Evolutionary conservation across 2,113 vertebrate species (phyloP).

Genomic region (Ellobius talpinus): DNA sequence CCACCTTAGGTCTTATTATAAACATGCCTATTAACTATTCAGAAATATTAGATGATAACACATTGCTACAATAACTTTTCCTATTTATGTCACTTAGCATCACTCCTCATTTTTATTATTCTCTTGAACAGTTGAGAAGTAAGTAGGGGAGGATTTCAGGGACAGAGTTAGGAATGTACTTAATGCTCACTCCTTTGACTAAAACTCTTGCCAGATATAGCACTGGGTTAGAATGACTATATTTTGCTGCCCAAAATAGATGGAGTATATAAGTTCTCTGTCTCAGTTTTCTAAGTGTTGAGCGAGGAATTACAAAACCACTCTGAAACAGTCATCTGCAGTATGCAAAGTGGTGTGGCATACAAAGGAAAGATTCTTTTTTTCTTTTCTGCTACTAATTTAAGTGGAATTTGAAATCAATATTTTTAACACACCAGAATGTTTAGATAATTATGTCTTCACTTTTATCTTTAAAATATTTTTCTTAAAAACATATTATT

Average conservation of each 20-base stretch:
- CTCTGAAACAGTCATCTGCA: not conserved
- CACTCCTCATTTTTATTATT: not conserved
- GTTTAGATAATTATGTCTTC: not conserved
- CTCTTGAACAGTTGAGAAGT: conserved; percentile 27
- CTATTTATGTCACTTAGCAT: not conserved
- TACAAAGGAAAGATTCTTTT: not conserved
- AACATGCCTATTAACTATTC: not conserved
- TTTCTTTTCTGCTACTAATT: not conserved
- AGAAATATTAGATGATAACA: not conserved
- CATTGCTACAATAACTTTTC: not conserved
- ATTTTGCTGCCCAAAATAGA: conserved; percentile 19
- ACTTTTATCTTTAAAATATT: not conserved
- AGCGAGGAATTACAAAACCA: not conserved
- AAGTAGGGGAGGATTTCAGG: conserved; percentile 23
- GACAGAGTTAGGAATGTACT: not conserved
- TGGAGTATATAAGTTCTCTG: conserved; percentile 5
- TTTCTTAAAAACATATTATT: not conserved
- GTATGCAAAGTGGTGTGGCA: not conserved
- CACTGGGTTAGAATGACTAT: not conserved
- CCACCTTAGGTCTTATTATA: not conserved
- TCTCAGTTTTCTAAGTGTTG: conserved; percentile 25
- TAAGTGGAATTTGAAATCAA: not conserved
- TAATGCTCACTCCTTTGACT: not conserved
- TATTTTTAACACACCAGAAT: not conserved
- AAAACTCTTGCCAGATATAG: not conserved